Conservation (phyloP, 2,797 vertebrate genomes). For the Trachops cirrhosus region DNA sequence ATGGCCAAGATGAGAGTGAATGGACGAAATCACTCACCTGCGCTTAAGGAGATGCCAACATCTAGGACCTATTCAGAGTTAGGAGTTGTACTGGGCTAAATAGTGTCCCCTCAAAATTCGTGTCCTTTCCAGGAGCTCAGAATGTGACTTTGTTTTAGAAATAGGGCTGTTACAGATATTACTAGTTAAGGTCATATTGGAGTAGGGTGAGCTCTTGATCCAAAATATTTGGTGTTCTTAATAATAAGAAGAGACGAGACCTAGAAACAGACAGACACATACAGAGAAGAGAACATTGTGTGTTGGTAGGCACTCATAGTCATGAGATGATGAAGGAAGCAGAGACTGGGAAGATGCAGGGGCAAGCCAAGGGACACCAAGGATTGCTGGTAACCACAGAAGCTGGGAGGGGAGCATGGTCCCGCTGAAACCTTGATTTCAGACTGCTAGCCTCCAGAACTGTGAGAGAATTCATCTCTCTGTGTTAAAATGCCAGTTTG, state of each 20-base stretch:
- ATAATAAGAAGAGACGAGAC: neutral
- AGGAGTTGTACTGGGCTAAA: neutral
- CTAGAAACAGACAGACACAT: neutral
- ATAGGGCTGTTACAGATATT: neutral
- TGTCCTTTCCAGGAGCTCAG: neutral
- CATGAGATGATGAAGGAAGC: neutral
- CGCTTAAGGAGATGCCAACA: neutral
- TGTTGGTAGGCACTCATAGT: neutral
- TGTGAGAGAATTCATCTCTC: neutral
- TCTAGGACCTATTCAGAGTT: neutral
- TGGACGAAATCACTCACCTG: neutral
- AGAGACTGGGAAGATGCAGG: neutral
- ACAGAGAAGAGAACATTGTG: neutral
- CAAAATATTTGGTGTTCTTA: neutral
- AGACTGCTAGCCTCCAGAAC: neutral
- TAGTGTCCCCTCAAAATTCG: neutral
- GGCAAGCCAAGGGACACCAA: neutral
- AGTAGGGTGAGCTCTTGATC: neutral
- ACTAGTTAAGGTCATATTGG: neutral
- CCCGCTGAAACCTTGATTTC: neutral
- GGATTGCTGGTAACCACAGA: neutral
- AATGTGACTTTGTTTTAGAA: neutral
- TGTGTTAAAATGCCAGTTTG: neutral
- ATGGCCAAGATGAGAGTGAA: neutral
- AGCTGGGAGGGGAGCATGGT: neutral